Evolutionary conservation across 2,888 invertebrate genomes (phyloP), one percentile per base, ranked within the genome.

Genomic region (Hyposoter dolosus): DNA sequence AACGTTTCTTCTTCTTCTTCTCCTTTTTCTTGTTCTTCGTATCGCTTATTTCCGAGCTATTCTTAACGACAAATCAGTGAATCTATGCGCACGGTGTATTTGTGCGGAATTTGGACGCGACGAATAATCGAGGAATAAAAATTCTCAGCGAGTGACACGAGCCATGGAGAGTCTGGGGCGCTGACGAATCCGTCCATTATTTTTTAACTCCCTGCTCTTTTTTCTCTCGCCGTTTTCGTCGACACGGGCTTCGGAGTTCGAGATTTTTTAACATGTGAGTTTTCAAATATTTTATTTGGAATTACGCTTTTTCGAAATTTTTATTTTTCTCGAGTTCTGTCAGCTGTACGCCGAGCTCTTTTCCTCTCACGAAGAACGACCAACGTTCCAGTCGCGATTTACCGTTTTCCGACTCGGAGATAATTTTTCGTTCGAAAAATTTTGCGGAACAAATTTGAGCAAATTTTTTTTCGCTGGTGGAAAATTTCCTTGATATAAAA

Each of bases 181-280:
- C 53, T 82, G 85, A 78, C 82, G 79, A 82, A 65, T 78, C 45
- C 74, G 68, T 60, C 50, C 50, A 56, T 75, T 66, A 28, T 76
- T 82, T 17, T 66, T 82, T 69, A 28, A 74, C 28, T 43, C 66
- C 1, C 12, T 6, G 9, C 56, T 40, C 76, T 68, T 63, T 43
- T 53, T 40, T 50, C 19, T 68, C 35, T 23, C 28, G 5, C n/a
- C 72, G 5, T 17, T 53, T 28, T 53, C 50, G 35, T 19, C n/a
- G 17, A 17, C 50, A 12, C 35, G 10, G 35, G 6, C 28, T 4
- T 10, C 4, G 45, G 5, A 50, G 15, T 15, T 6, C 28, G 15
- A 15, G 0, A 60, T 60, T 60, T 28, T 60, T 60, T 1, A 60
- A 15, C 60, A 60, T 15, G 60, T 60, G 17, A 47, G 47, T 47